A percentile compares a stretch with the other conserved stretches of the same genome.
Evolutionary conservation across 2,113 vertebrate genomes (phyloP).

Genomic region (Apteryx mantelli): DNA sequence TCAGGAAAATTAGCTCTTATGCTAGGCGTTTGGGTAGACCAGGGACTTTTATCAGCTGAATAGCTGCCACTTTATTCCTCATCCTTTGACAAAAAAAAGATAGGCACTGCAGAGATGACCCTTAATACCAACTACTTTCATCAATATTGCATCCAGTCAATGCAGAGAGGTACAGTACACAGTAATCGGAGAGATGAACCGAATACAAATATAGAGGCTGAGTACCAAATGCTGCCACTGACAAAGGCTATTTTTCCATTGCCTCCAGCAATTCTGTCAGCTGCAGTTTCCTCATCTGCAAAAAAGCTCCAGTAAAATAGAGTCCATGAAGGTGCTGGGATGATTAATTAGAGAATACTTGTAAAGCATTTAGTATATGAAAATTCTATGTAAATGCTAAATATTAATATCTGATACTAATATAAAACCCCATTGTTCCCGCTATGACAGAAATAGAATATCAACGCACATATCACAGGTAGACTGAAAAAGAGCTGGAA

Average conservation of each 20-base stretch:
- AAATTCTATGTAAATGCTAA: not conserved
- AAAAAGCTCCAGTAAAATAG: not conserved
- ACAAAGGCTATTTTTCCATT: not conserved
- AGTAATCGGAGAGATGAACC: not conserved
- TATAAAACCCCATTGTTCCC: rapidly evolving
- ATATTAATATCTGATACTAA: not conserved
- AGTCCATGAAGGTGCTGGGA: not conserved
- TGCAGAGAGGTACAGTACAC: not conserved
- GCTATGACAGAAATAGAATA: not conserved
- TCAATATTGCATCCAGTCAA: not conserved
- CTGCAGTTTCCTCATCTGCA: not conserved
- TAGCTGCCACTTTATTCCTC: not conserved
- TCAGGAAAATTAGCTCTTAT: not conserved
- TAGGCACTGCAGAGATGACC: not conserved
- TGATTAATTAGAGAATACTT: not conserved
- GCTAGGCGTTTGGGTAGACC: not conserved
- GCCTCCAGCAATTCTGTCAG: not conserved
- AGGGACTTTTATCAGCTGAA: not conserved
- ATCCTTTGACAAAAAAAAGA: not conserved
- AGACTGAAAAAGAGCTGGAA: not conserved
- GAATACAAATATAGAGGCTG: not conserved
- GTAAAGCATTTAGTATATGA: not conserved
- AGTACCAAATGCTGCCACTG: not conserved
- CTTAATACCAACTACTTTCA: not conserved
- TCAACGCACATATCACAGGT: not conserved